phyloP scores from a whole-genome alignment of 1,140 invertebrate species.

The Periplaneta americana region DNA sequence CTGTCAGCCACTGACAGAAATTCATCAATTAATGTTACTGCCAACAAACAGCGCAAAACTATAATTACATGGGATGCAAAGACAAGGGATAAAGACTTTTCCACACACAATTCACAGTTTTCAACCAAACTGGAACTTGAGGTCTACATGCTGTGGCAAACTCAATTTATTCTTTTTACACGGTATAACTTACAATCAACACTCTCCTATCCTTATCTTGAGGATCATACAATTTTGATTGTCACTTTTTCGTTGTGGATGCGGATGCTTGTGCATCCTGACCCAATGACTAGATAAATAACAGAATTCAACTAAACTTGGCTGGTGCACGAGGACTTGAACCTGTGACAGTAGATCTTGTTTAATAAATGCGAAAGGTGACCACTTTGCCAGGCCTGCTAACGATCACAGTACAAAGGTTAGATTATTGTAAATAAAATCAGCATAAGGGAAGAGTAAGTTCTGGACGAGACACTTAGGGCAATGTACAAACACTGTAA shows the following conservation, averaged over 20 bases:
- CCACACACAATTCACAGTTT: background rate
- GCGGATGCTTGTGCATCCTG: background rate
- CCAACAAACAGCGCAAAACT: background rate
- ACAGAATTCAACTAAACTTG: background rate
- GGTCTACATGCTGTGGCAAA: background rate
- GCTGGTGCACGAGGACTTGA: background rate
- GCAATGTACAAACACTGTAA: too few relatives aligned
- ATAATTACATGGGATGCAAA: background rate
- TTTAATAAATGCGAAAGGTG: background rate
- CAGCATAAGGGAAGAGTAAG: background rate
- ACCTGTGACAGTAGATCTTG: background rate
- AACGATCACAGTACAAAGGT: background rate
- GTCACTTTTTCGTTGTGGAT: background rate
- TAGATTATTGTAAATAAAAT: background rate
- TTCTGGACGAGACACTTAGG: too few relatives aligned
- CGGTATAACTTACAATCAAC: background rate
- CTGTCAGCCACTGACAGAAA: too few relatives aligned
- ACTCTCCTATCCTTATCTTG: too few relatives aligned
- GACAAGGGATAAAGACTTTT: background rate
- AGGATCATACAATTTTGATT: background rate
- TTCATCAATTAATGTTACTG: too few relatives aligned
- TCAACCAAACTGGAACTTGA: background rate
- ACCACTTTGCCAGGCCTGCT: background rate
- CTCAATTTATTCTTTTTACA: background rate
- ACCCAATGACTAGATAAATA: background rate